Conservation (phyloP, 2,113 vertebrate genomes). For the Oncorhynchus kisutch region DNA sequence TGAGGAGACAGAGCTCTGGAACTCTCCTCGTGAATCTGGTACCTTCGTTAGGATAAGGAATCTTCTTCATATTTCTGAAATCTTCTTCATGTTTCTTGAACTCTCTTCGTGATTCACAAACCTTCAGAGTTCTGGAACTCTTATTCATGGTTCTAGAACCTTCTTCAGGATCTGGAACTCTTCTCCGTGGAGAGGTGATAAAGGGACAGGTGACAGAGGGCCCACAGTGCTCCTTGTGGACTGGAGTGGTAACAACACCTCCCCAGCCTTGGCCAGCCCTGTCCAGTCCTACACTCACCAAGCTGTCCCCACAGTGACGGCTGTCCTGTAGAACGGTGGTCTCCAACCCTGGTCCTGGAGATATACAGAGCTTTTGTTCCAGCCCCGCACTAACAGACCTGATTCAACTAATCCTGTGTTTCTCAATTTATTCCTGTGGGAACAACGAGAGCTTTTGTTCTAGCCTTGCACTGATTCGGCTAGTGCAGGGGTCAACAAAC, state of each 20-base stretch:
- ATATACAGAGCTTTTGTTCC: conserved; percentile 24
- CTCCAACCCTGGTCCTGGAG: conserved; percentile 9
- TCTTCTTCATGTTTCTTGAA: too few species aligned
- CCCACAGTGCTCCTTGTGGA: conserved; percentile 7
- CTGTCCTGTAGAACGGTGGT: too few species aligned
- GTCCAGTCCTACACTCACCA: conserved; percentile 32
- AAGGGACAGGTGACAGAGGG: conserved; percentile 26
- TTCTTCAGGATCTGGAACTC: too few species aligned
- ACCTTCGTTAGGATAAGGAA: background rate
- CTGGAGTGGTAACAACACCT: conserved; percentile 37
- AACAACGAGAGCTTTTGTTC: conserved; percentile 13
- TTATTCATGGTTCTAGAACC: too few species aligned
- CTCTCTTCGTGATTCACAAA: too few species aligned
- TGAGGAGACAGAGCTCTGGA: conserved; percentile 10
- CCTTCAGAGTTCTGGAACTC: too few species aligned
- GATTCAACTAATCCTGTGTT: too few species aligned
- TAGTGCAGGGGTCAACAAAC: background rate
- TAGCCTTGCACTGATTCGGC: conserved; percentile 7
- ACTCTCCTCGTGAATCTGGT: background rate
- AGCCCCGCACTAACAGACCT: background rate
- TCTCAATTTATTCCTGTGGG: too few species aligned
- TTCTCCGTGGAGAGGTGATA: background rate
- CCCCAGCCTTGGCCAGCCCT: background rate
- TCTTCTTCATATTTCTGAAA: too few species aligned
- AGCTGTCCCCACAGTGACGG: conserved; percentile 7